phyloP scores from a whole-genome alignment of 2,797 vertebrate genomes.

The Ctenosaura bakeri region DNA sequence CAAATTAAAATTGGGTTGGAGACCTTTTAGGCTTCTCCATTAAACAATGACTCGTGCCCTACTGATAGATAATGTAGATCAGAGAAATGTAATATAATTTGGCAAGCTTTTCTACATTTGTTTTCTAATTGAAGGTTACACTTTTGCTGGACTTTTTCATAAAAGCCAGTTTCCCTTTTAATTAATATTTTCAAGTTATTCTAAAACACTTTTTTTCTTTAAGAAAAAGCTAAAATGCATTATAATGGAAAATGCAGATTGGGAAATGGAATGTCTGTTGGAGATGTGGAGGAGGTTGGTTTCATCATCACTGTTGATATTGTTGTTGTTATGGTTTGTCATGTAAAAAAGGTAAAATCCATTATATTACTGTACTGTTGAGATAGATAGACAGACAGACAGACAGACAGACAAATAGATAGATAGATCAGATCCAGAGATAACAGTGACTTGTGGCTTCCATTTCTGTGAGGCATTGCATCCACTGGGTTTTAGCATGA shows the following conservation, averaged over 20 bases:
- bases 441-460: too few relatives aligned
- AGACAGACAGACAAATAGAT: too few relatives aligned
- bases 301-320: too few relatives aligned
- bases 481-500: too few relatives aligned
- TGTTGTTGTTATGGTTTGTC: too few relatives aligned
- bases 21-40: slow-evolving; percentile 20
- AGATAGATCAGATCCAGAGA: too few relatives aligned
- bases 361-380: too few relatives aligned
- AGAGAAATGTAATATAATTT: slow-evolving; percentile 15
- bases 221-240: not conserved
- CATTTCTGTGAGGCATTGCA: too few relatives aligned
- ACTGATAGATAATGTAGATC: not conserved
- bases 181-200: slow-evolving; percentile 19
- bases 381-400: too few relatives aligned
- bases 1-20: slow-evolving; percentile 34
- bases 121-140: slow-evolving; percentile 18
- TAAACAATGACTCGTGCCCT: slow-evolving; percentile 20
- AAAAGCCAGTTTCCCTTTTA: slow-evolving; percentile 1
- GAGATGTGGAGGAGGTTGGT: too few relatives aligned
- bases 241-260: not conserved
- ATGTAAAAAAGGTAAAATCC: too few relatives aligned
- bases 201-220: not conserved
- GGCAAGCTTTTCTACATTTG: not conserved
- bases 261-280: not conserved
- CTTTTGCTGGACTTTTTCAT: not conserved